Percentiles rank a stretch among this genome's conserved stretches.
Evolutionary conservation across 2,888 invertebrate species (phyloP).

Genomic region (Thereva nobilitata): DNA sequence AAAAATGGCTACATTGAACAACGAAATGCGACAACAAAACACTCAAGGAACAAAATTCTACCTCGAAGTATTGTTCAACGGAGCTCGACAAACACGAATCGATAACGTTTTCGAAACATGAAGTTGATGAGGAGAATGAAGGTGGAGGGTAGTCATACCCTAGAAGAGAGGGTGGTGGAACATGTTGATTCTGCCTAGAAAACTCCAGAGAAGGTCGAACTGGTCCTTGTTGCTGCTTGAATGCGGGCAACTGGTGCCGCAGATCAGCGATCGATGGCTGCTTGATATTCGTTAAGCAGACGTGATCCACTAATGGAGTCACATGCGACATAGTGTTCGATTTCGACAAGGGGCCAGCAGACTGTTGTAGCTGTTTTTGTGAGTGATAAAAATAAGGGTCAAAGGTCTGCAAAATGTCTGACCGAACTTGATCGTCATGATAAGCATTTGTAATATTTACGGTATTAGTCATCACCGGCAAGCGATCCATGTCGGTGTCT

Average conservation of each 20-base stretch:
- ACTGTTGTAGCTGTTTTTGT: background rate
- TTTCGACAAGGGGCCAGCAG: background rate
- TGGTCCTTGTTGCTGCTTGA: constrained; percentile 41
- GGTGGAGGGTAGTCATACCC: constrained; percentile 15
- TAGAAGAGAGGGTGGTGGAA: constrained; percentile 39
- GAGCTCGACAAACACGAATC: constrained; percentile 54
- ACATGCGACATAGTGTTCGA: background rate
- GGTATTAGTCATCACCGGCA: background rate
- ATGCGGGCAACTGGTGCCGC: background rate
- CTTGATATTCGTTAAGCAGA: background rate
- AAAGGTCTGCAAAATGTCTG: constrained; percentile 39
- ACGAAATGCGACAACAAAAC: background rate
- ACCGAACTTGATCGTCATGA: constrained; percentile 34
- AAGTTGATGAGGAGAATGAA: constrained; percentile 42
- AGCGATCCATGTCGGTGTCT: background rate
- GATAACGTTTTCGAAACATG: constrained; percentile 20
- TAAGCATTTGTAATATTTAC: constrained; percentile 22
- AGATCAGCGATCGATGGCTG: background rate
- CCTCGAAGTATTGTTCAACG: constrained; percentile 54
- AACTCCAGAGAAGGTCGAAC: constrained; percentile 8
- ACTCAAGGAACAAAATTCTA: constrained; percentile 48
- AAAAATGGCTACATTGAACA: background rate
- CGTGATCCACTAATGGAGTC: background rate
- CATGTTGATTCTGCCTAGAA: constrained; percentile 27
- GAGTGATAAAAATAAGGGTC: constrained; percentile 39